Conservation (phyloP, 2,113 vertebrate genomes). For the Prietella phreatophila region DNA sequence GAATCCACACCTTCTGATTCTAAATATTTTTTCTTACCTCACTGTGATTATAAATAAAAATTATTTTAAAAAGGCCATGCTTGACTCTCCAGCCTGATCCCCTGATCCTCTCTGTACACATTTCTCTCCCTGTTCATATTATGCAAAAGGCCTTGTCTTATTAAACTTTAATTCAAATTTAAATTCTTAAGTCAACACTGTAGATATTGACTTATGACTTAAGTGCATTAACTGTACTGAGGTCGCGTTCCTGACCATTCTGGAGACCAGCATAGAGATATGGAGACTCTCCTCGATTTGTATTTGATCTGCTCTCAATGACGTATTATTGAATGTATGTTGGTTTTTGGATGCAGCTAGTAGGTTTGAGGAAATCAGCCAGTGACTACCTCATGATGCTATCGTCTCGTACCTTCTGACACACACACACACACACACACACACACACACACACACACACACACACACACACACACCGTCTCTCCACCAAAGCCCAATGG, state of each 20-base stretch:
- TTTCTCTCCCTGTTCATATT: background rate
- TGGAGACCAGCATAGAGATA: background rate
- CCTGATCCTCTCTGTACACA: background rate
- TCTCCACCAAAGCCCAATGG: background rate
- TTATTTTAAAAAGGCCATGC: background rate
- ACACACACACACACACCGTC: background rate
- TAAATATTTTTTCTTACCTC: background rate
- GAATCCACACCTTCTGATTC: background rate
- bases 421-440: too few species aligned
- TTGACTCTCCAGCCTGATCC: background rate
- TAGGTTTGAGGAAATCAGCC: background rate
- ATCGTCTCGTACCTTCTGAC: background rate
- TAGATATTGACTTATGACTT: background rate
- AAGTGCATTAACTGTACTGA: constrained; percentile 16
- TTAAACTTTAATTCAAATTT: too few species aligned
- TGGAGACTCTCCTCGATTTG: constrained; percentile 3
- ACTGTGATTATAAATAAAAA: background rate
- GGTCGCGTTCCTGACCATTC: background rate
- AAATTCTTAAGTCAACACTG: background rate
- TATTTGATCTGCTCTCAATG: constrained; percentile 2
- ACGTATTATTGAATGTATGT: background rate
- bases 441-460: too few species aligned
- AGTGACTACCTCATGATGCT: background rate
- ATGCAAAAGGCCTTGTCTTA: too few species aligned
- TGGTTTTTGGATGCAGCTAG: constrained; percentile 4